These are phyloP conservation scores for Archocentrus centrarchus DNA, from an alignment of 2,113 vertebrate genomes.

Conservation along the genomic window DNA sequence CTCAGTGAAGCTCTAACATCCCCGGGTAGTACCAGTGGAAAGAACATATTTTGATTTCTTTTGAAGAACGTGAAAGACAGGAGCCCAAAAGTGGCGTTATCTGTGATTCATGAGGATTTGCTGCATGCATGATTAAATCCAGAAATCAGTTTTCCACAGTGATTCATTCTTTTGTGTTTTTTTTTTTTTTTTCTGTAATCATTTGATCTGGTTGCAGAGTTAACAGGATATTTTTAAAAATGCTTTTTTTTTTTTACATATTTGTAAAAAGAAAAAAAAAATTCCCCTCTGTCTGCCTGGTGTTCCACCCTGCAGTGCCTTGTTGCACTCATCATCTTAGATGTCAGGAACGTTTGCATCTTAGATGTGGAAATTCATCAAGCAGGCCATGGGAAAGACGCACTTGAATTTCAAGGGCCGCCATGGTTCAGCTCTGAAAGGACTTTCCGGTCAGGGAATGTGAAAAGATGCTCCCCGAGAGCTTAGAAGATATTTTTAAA, in stretches of 20 bases:
- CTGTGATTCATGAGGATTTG: neutral
- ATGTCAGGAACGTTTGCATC: constrained; percentile 52
- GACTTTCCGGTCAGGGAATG: constrained; percentile 30
- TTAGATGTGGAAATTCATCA: constrained; percentile 36
- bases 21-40: neutral
- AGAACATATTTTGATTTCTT: constrained; percentile 14
- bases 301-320: constrained; percentile 79
- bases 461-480: constrained; percentile 16
- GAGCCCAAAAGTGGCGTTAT: neutral
- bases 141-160: constrained; percentile 36
- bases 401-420: constrained; percentile 22
- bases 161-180: constrained; percentile 37
- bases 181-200: constrained; percentile 14
- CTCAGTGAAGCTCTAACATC: neutral
- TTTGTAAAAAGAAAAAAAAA: constrained; percentile 43
- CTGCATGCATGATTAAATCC: constrained; percentile 28
- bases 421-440: constrained; percentile 15
- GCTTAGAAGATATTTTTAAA: constrained; percentile 30
- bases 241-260: constrained; percentile 8
- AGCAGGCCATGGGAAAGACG: constrained; percentile 32
- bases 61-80: neutral
- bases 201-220: constrained; percentile 34
- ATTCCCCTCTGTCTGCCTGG: constrained; percentile 61
- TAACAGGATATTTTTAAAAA: constrained; percentile 45
- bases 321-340: constrained; percentile 74